These are phyloP conservation scores for Catostomus latipinnis DNA, from an alignment of 2,797 vertebrate genomes.

Conservation along the genomic window DNA sequence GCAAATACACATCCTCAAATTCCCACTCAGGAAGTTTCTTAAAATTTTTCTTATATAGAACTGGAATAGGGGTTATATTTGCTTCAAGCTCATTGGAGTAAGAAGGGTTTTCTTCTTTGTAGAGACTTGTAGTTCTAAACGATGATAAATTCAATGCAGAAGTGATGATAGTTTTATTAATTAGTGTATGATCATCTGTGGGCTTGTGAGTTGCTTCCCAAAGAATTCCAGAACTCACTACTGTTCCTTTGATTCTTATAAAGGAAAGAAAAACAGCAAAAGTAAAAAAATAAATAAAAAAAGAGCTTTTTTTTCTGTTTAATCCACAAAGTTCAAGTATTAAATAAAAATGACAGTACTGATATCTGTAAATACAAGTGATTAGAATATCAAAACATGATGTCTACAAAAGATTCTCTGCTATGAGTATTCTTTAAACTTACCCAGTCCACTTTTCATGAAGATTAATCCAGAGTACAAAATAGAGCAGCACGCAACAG, in stretches of 20 bases:
- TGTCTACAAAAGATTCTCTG: neutral
- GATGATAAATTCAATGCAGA: neutral
- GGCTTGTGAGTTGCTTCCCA: too few species aligned
- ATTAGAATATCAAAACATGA: too few species aligned
- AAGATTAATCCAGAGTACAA: slow-evolving; percentile 16
- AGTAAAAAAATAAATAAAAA: too few species aligned
- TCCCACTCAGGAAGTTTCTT: slow-evolving; percentile 69
- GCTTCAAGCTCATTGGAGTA: neutral
- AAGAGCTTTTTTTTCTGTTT: too few species aligned
- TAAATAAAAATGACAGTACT: too few species aligned
- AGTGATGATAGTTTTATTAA: too few species aligned
- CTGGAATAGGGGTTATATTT: slow-evolving; percentile 61
- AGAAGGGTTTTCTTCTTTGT: neutral
- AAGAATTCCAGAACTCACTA: too few species aligned
- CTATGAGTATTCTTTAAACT: neutral
- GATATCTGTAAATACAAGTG: too few species aligned
- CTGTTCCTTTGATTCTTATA: too few species aligned
- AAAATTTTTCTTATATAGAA: slow-evolving; percentile 57
- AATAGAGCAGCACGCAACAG: slow-evolving; percentile 31
- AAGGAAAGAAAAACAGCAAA: too few species aligned
- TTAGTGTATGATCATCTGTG: too few species aligned
- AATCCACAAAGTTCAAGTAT: too few species aligned
- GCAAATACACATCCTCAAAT: slow-evolving; percentile 73
- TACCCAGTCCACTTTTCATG: slow-evolving; percentile 6
- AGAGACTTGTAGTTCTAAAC: neutral